Evolutionary conservation across 2,113 vertebrate species (phyloP).

Genomic region (Melanocharis versteri): DNA sequence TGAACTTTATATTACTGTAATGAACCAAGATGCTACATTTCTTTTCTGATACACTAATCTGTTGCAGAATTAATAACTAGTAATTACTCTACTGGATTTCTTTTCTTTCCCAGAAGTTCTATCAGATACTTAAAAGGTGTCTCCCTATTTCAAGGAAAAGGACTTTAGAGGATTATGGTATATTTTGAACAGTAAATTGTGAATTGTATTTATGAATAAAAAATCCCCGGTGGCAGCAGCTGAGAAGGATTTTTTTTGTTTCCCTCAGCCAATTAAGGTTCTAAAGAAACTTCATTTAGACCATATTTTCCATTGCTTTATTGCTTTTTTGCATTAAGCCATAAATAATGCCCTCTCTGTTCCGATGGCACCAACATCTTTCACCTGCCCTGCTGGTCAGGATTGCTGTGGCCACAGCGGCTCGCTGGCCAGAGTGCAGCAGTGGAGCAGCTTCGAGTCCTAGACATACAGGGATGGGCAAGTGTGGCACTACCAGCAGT

Average conservation of each 20-base stretch:
- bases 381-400: not conserved
- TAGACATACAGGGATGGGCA: not conserved
- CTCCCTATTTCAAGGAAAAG: not conserved
- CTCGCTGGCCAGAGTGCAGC: not conserved
- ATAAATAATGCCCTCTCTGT: not conserved
- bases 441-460: not conserved
- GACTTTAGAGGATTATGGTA: not conserved
- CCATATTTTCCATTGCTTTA: not conserved
- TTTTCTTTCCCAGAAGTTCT: not conserved
- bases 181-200: not conserved
- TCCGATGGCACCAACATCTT: fast-evolving
- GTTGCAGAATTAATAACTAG: not conserved
- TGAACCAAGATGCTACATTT: not conserved
- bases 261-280: not conserved
- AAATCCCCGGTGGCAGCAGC: not conserved
- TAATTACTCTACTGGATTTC: not conserved
- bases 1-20: not conserved
- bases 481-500: not conserved
- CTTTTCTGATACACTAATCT: not conserved
- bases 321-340: not conserved
- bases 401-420: not conserved
- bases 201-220: not conserved
- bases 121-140: not conserved
- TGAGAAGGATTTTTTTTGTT: not conserved
- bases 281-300: not conserved